Base-by-base conservation (phyloP, 2,113 vertebrate species). In the Megaceryle maxima region DNA sequence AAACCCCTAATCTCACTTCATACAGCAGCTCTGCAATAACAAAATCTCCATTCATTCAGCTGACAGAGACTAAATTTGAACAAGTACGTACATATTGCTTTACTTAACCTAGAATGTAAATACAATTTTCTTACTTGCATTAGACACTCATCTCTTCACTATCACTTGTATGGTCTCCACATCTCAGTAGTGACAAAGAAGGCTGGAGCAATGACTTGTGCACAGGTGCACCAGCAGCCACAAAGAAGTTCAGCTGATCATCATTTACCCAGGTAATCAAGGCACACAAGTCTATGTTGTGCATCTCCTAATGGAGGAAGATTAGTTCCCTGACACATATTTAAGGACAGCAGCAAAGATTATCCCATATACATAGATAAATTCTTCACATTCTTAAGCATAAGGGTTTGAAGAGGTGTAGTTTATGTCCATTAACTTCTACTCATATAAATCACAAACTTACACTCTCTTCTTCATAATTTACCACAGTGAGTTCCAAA, bases 221-320 rank as follows among this genome's bases (percentile, higher is more conserved):
- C 39, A 33, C 13, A 56, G 26, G 28, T 55, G 44, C 9, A 16
- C 26, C 46, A 62, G 35, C 14, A 28, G 10, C 37, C 26, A 25
- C 33, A 41, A 41, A 63, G 31, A 63, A 44, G 29, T 41, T 51
- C 12, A 41, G 37, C 2, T 79, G 55, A 28, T 24, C 33, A 24
- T 12, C 28, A 24, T 19, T 33, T 31, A 16, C 18, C 43, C 37
- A 18, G 0, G 8, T 51, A 50, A 20, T 24, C 16, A 46, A n/a
- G 19, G 35, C 66, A 73, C n/a, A 28, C 19, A 29, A 18, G 18
- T 6, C 14, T 19, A 16, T 4, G 10, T 14, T 14, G 7, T 9
- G 14, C n/a, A 5, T 20, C 35, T 51, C 3, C 0, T 11, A 46
- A 35, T 3, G 31, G 0, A 63, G 16, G 11, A 11, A 57, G 9